These are phyloP conservation scores for Drosophila setifemur DNA, from an alignment of 1,140 invertebrate genomes.

Conservation along the genomic window DNA sequence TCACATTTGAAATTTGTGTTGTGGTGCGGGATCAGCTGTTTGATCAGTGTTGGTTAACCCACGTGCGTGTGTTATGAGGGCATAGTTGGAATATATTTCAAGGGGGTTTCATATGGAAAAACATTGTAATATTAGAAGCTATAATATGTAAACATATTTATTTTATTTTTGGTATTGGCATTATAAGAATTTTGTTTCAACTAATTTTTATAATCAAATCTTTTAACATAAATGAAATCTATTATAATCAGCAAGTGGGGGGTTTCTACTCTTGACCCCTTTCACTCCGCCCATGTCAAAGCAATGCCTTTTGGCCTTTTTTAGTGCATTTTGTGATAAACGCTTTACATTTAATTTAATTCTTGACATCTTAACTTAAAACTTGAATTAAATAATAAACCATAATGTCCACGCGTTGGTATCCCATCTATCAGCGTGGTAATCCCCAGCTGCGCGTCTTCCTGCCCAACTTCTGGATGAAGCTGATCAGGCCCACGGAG, in stretches of 20 bases:
- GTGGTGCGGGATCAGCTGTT: conserved; percentile 37
- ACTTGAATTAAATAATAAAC: not conserved
- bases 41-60: conserved; percentile 9
- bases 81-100: no score
- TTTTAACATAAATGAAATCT: no score
- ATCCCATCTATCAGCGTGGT: conserved; percentile 93
- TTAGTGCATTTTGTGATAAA: conserved; percentile 17
- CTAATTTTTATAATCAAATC: not conserved
- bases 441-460: conserved; percentile 95
- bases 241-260: no score
- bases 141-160: no score
- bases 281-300: not conserved
- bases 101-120: no score
- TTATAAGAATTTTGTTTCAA: no score
- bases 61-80: not conserved
- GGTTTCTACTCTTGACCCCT: not conserved
- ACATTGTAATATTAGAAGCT: no score
- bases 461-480: conserved; percentile 97
- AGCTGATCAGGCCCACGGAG: conserved; percentile 87
- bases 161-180: no score
- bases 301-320: not conserved
- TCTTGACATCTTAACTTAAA: conserved; percentile 29
- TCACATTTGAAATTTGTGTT: not conserved
- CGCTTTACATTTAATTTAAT: conserved; percentile 12
- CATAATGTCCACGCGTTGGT: conserved; percentile 85